Conservation (phyloP, 2,888 invertebrate genomes). For the Xanthia icteritia region DNA sequence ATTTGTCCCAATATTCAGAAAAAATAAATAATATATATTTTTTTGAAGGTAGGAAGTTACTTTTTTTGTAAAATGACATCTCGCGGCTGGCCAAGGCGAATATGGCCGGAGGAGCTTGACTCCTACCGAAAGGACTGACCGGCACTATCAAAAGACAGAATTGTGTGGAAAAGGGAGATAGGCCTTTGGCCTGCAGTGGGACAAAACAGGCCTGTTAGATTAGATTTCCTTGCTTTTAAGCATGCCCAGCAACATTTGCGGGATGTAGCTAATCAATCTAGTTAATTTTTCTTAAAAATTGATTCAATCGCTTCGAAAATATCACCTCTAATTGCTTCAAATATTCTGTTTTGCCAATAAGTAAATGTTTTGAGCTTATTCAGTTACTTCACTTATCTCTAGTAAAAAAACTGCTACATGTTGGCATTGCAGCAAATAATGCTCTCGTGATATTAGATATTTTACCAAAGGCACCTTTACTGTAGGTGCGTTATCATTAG, state of each 20-base stretch:
- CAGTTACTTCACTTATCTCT: background rate
- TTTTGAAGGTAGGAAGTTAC: background rate
- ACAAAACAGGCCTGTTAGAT: background rate
- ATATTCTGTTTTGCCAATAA: background rate
- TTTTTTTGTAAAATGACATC: background rate
- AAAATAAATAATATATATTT: background rate
- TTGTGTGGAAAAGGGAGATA: background rate
- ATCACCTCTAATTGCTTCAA: background rate
- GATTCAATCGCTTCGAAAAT: background rate
- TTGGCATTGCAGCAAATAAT: background rate
- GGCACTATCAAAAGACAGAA: background rate
- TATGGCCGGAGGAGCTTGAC: background rate
- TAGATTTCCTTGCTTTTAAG: background rate
- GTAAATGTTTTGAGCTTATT: background rate
- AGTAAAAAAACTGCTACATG: background rate
- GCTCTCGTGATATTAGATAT: background rate
- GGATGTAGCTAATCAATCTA: background rate
- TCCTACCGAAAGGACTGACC: background rate
- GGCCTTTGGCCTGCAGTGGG: background rate
- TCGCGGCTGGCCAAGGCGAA: too few species aligned
- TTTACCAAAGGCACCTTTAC: background rate
- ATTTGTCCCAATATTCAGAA: too few species aligned
- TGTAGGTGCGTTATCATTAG: background rate
- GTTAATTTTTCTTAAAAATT: background rate
- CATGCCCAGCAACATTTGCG: background rate